Base-by-base conservation (phyloP, 1,140 invertebrate genomes). In the Oreohelix idahoensis region DNA sequence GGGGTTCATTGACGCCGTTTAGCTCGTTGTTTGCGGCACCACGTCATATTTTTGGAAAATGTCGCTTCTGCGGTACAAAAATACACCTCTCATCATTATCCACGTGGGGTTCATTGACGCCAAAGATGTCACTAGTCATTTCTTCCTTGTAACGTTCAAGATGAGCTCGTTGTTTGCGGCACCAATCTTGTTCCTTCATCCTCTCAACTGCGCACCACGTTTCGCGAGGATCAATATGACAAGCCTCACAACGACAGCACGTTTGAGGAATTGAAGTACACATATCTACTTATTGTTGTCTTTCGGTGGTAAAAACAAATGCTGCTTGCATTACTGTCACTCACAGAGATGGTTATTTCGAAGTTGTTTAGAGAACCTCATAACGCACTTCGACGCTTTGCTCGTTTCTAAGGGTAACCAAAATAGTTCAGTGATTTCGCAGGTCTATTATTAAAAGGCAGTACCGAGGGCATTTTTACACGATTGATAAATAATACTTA, bases 201-300 rank as follows among this genome's bases (percentile, higher is more conserved):
- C 86, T 81, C 81, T 90, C 90, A 20, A 91, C 89, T 17, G 88
- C 87, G 85, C 90, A 91, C 89, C 90, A 89, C 10, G 90, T 87
- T 69, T 91, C 90, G 70, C 88, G 84, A 0, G 80, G 17, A 39
- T 89, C 87, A 20, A 87, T 8, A 32, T 0, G 63, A 23, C n/a
- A 66, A 66, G 1, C 63, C 1, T 11, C 29, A 32, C 63, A 66
- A 11, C 8, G 2, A 66, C 63, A 35, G 0, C 29, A 35, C 32
- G 29, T 32, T 29, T 35, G 4, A 2, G 4, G 8, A 32, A 29
- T 5, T 66, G 29, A 17, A 32, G 63, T 32, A 35, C 63, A 66
- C 63, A 66, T 66, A 35, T 8, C 17, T 58, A 23, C 15, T 45
- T n/a, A n/a, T n/a, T n/a, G n/a, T n/a, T n/a, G n/a, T n/a, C n/a